Conservation (phyloP, 2,797 vertebrate species). For the Cetoscarus ocellatus region DNA sequence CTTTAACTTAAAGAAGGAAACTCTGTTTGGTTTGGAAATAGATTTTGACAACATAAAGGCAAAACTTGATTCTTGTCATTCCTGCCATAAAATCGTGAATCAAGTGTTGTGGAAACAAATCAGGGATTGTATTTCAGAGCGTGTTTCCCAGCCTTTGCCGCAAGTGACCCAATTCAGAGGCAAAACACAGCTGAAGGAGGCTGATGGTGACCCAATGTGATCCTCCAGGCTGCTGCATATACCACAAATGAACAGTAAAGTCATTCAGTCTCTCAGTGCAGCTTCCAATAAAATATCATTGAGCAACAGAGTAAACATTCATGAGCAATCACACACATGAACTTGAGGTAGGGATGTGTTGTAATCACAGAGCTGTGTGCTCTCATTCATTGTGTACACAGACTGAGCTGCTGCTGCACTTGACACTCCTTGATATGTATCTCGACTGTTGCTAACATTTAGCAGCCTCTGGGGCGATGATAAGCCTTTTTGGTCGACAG, state of each 20-base stretch:
- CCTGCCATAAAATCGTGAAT: too few species aligned
- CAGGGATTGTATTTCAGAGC: too few species aligned
- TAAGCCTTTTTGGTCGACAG: too few species aligned
- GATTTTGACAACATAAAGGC: too few species aligned
- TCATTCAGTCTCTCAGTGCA: neutral
- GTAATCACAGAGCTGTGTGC: too few species aligned
- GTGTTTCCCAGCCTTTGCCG: too few species aligned
- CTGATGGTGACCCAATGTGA: slow-evolving; percentile 2
- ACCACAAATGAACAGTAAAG: neutral
- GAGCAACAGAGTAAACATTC: slow-evolving; percentile 2
- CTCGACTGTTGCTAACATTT: slow-evolving; percentile 18
- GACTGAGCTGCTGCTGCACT: slow-evolving; percentile 26
- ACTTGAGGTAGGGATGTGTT: too few species aligned
- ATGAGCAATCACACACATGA: neutral
- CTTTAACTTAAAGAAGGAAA: too few species aligned
- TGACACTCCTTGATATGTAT: slow-evolving; percentile 37
- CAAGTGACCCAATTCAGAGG: too few species aligned
- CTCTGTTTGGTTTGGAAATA: too few species aligned
- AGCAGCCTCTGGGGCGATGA: slow-evolving; percentile 6
- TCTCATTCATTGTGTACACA: slow-evolving; percentile 31
- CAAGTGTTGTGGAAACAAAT: too few species aligned
- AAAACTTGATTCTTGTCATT: too few species aligned
- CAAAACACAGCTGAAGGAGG: neutral
- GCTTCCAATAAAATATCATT: slow-evolving; percentile 5
- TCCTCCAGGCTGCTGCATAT: slow-evolving; percentile 2